Conservation (phyloP, 2,797 vertebrate species). For the Siniperca obscura region DNA sequence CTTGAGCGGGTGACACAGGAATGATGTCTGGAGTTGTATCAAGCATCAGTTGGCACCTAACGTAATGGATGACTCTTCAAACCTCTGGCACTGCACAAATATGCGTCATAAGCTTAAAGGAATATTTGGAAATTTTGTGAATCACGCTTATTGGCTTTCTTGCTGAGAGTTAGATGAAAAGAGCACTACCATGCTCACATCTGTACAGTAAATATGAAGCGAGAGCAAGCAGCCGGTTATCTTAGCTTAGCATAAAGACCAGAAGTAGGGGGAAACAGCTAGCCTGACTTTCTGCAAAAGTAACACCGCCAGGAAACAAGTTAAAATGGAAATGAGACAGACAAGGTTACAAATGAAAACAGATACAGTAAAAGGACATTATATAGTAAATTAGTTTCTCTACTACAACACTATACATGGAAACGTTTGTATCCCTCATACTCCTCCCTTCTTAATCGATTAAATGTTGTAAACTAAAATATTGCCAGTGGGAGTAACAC, state of each 20-base stretch:
- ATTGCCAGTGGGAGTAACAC: not conserved
- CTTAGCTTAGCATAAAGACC: not conserved
- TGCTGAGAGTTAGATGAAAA: not conserved
- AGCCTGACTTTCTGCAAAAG: too few relatives aligned
- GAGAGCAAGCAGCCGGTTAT: not conserved
- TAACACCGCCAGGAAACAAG: not conserved
- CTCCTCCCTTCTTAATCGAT: not conserved
- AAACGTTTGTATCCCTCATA: not conserved
- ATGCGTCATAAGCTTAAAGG: not conserved
- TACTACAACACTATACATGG: not conserved
- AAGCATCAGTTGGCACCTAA: not conserved
- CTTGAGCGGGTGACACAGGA: not conserved
- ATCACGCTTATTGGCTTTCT: not conserved
- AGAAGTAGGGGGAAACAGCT: not conserved
- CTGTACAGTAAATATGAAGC: not conserved
- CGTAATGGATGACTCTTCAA: not conserved
- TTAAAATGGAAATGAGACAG: not conserved
- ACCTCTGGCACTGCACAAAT: not conserved
- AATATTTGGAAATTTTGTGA: not conserved
- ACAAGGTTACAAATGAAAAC: not conserved
- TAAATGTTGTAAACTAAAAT: not conserved
- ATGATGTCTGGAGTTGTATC: conserved; percentile 6
- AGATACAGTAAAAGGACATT: not conserved
- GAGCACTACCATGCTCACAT: not conserved
- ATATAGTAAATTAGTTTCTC: too few relatives aligned